Percentiles rank a stretch among this genome's conserved stretches.
Evolutionary conservation across 2,797 vertebrate species (phyloP).

Genomic region (Coreius guichenoti): DNA sequence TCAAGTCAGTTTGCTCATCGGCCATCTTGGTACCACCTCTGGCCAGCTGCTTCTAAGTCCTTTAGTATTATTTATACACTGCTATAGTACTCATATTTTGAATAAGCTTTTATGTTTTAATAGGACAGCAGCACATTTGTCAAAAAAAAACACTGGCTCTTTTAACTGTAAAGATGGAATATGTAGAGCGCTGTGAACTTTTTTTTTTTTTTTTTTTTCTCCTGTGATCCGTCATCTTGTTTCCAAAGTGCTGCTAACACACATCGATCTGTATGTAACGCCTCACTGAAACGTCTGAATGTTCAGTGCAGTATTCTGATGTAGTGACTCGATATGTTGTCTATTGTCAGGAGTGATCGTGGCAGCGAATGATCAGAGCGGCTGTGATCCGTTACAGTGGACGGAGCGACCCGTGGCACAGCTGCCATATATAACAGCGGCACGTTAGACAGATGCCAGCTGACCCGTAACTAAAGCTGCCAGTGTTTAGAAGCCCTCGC

Average conservation of each 20-base stretch:
- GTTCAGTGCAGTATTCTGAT: no score
- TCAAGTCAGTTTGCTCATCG: not conserved
- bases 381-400: not conserved
- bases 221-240: not conserved
- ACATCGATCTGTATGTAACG: not conserved
- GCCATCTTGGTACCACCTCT: not conserved
- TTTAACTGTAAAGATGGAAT: no score
- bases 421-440: conserved; percentile 48
- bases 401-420: conserved; percentile 11
- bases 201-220: no score
- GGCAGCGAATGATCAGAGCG: not conserved
- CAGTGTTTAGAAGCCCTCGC: conserved; percentile 75
- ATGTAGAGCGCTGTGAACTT: no score
- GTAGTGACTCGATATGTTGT: no score
- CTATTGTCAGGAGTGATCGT: not conserved
- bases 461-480: conserved; percentile 80
- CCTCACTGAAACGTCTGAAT: not conserved
- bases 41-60: not conserved
- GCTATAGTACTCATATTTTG: no score
- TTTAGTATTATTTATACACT: not conserved
- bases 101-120: no score
- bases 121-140: no score
- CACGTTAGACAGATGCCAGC: conserved; percentile 72
- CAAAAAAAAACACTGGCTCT: no score
- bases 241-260: not conserved